Percentiles rank a stretch among this genome's conserved stretches.
Conservation (phyloP, 2,888 invertebrate species). For the Petrolisthes manimaculis region DNA sequence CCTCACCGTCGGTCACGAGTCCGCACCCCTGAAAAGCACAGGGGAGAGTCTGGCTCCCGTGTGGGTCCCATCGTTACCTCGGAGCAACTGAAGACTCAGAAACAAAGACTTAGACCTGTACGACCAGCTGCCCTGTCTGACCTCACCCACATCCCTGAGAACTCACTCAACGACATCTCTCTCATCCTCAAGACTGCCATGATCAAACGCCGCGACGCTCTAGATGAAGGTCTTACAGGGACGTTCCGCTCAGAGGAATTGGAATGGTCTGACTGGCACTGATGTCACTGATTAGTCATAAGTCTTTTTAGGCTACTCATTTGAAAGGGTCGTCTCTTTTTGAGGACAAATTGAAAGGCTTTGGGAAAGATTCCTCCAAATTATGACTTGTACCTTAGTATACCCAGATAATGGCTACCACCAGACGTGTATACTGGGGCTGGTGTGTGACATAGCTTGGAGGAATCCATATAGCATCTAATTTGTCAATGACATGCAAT, state of each 20-base stretch:
- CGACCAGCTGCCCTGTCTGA: conserved; percentile 56
- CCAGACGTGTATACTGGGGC: no score
- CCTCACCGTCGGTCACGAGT: conserved; percentile 1
- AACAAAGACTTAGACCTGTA: conserved; percentile 60
- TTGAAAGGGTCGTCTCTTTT: no score
- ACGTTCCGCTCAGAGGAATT: conserved; percentile 55
- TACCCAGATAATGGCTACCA: no score
- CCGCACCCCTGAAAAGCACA: conserved; percentile 20
- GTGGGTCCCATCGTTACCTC: conserved; percentile 57
- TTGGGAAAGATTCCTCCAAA: no score
- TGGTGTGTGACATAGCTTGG: no score
- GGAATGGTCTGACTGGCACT: conserved; percentile 64
- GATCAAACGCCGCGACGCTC: conserved; percentile 58
- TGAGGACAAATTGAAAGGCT: no score
- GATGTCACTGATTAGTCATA: background rate
- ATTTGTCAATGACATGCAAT: no score
- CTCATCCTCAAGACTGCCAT: conserved; percentile 62
- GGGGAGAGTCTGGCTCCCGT: conserved; percentile 41
- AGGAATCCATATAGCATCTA: no score
- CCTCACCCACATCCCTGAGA: conserved; percentile 57
- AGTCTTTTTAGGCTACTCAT: no score
- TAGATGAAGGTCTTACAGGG: conserved; percentile 50
- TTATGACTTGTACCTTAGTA: no score
- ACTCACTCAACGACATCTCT: conserved; percentile 63
- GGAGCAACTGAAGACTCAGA: conserved; percentile 62